Percentiles rank a stretch among this genome's conserved stretches.
Conservation (phyloP, 2,888 invertebrate genomes). For the Autographa pulchrina region DNA sequence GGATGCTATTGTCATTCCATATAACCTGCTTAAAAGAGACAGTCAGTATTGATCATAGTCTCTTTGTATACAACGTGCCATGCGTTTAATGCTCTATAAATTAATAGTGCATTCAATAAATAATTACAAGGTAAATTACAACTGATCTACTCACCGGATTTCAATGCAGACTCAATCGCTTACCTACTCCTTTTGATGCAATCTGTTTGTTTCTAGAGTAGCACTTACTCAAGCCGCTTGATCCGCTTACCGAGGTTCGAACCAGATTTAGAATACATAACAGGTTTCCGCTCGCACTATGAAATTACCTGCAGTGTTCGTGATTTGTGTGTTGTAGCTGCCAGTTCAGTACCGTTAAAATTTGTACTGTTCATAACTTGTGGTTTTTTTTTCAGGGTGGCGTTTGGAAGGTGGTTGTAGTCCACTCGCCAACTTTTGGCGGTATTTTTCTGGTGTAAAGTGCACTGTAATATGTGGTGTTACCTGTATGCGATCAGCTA, state of each 20-base stretch:
- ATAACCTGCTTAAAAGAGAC: neutral
- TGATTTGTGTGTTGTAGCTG: neutral
- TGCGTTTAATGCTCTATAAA: neutral
- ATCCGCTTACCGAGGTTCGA: neutral
- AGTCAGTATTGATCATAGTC: neutral
- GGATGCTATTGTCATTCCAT: neutral
- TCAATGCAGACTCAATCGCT: neutral
- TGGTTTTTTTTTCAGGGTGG: neutral
- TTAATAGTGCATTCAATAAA: neutral
- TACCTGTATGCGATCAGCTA: neutral
- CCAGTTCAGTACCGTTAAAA: neutral
- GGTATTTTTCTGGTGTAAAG: neutral
- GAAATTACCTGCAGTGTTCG: neutral
- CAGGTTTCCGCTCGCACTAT: neutral
- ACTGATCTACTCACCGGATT: neutral
- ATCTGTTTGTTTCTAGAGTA: slow-evolving; percentile 2
- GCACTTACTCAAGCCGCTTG: neutral
- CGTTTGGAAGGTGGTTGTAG: neutral
- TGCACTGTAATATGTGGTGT: neutral
- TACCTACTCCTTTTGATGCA: too few species aligned
- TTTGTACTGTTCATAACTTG: neutral
- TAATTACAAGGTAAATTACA: neutral
- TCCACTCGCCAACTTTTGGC: neutral
- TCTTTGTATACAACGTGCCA: slow-evolving; percentile 6
- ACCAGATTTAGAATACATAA: neutral